Conservation (phyloP, 2,888 invertebrate genomes). For the Hirudinaria manillensis region DNA sequence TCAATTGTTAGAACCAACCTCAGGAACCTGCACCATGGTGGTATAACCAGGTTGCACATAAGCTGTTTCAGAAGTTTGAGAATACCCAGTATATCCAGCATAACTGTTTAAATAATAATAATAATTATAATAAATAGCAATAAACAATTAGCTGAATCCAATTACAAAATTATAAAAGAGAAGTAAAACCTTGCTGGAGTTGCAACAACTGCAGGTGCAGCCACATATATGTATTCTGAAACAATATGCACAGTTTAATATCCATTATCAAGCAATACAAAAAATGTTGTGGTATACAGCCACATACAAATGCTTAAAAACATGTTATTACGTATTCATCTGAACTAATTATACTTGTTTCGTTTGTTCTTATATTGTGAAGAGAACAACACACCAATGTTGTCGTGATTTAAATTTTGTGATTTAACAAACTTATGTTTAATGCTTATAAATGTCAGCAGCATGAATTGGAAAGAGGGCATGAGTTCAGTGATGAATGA, state of each 20-base stretch:
- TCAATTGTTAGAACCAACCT: neutral
- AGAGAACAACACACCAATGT: no score
- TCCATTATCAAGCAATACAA: no score
- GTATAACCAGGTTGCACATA: slow-evolving; percentile 29
- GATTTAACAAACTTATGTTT: no score
- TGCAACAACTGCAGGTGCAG: slow-evolving; percentile 26
- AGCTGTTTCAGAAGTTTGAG: slow-evolving; percentile 27
- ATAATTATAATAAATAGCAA: neutral
- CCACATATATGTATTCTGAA: slow-evolving; percentile 30
- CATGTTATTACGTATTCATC: neutral
- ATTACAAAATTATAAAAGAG: neutral
- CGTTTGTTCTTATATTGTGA: no score
- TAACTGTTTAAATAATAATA: slow-evolving; percentile 5
- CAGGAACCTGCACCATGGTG: slow-evolving; percentile 22
- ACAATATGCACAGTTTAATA: neutral
- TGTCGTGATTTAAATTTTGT: no score
- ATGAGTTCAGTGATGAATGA: no score
- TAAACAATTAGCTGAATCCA: neutral
- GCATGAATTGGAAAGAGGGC: no score
- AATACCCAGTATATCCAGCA: slow-evolving; percentile 26
- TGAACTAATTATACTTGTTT: no score
- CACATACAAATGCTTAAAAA: slow-evolving; percentile 2
- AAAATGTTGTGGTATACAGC: neutral
- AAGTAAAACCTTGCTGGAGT: slow-evolving; percentile 19
- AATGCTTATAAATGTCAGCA: no score